These are phyloP conservation scores for Nycticryphes semicollaris DNA, from an alignment of 2,113 vertebrate species.

Conservation along the genomic window DNA sequence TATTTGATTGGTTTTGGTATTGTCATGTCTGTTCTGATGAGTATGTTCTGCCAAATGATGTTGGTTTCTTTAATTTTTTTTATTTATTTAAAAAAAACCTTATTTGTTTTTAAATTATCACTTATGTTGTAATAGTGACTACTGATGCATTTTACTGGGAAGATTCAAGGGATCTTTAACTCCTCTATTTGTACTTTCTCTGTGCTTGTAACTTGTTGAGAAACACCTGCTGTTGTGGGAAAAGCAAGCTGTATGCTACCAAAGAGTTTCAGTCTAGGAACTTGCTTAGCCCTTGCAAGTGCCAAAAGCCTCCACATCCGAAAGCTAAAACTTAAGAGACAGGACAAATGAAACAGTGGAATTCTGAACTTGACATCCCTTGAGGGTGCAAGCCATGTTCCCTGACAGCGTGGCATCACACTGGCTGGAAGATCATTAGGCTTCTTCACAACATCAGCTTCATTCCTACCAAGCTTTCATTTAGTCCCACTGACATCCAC, in stretches of 20 bases:
- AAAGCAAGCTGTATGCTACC: neutral
- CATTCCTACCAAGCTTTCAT: neutral
- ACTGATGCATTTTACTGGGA: neutral
- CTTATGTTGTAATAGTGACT: neutral
- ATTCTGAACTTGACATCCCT: neutral
- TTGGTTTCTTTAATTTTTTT: neutral
- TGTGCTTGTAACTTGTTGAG: neutral
- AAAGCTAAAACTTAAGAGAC: neutral
- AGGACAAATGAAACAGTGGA: neutral
- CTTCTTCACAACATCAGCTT: neutral
- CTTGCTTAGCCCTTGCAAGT: neutral
- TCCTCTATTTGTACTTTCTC: neutral
- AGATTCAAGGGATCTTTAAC: neutral
- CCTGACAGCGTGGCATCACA: neutral
- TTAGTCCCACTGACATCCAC: neutral
- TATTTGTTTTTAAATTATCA: neutral
- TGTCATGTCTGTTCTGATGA: neutral
- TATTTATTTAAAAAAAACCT: neutral
- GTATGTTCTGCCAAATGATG: neutral
- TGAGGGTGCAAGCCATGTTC: neutral
- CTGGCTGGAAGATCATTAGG: neutral
- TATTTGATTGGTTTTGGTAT: neutral
- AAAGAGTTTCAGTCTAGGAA: neutral
- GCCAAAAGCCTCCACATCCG: neutral
- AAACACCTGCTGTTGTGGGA: neutral